These are phyloP conservation scores for Nettapus auritus DNA, from an alignment of 2,113 vertebrate species.

Conservation along the genomic window DNA sequence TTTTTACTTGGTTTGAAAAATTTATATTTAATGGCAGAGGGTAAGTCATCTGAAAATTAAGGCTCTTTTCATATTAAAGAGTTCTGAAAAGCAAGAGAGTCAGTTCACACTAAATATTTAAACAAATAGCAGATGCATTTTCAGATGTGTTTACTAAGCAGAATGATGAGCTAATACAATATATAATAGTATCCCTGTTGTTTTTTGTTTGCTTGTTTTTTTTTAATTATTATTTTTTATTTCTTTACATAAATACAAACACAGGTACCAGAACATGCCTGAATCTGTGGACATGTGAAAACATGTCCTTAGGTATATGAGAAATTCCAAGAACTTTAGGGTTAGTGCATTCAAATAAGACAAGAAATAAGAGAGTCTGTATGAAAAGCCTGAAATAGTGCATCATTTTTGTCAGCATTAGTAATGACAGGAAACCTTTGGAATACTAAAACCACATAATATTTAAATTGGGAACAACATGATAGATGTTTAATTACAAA, in stretches of 20 bases:
- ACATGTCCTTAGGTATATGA: not conserved
- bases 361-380: not conserved
- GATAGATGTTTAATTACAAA: not conserved
- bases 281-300: not conserved
- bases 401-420: not conserved
- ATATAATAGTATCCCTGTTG: accelerated
- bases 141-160: not conserved
- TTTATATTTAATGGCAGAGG: not conserved
- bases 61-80: not conserved
- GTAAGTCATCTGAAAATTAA: not conserved
- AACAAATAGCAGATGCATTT: not conserved
- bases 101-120: not conserved
- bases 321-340: not conserved
- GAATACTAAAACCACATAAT: not conserved
- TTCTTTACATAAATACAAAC: not conserved
- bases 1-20: not conserved
- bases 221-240: not conserved
- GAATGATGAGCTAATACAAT: not conserved
- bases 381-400: not conserved
- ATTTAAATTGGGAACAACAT: not conserved
- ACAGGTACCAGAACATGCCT: not conserved
- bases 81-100: not conserved
- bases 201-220: not conserved
- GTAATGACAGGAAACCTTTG: not conserved
- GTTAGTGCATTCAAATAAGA: not conserved